Evolutionary conservation across 2,888 invertebrate species (phyloP), one percentile per base, ranked within the genome.

Genomic region (Ommatoiulus sabulosus): DNA sequence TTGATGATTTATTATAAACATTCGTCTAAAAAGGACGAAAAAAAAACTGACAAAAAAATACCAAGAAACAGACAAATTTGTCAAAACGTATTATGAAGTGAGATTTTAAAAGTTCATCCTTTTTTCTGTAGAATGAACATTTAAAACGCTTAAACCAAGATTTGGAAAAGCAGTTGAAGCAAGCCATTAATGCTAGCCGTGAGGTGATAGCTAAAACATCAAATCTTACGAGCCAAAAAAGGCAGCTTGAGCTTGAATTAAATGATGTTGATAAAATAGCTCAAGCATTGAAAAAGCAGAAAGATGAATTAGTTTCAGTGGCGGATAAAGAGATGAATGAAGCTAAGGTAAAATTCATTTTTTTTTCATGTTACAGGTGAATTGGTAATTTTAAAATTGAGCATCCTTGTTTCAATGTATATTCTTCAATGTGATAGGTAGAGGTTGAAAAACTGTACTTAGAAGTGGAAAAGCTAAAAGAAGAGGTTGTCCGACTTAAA

Each of bases 291-390:
- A 80, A 46, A 17, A 88, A 84, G 43, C 88, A 88, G 15, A 88
- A 88, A 44, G 72, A 88, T 17, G 88, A 88, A 48, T 48, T 88
- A 46, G 44, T 88, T 0, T 12, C 17, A 6, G 48, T 48, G 12
- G 88, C 88, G 48, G 88, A 88, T 84, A 88, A 84, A 43, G 88
- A 88, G 20, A 88, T 88, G 88, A 84, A 84, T 17, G 88, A 88
- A 20, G 88, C 88, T 7, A 88, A 88, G 84, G 88, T 88, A 46
- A 7, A 10, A 3, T 43, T 7, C 12, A 52, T n/a, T 46, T 20
- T 87, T 48, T 20, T 86, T 12, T 86, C 35, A 35, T 35, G 35
- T 35, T 35, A 35, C 35, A 35, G 35, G 35, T 35, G 35, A 35
- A 2, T 35, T 35, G 35, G 86, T 43, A 44, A 10, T 44, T 44